These are phyloP conservation scores for Parambassis ranga DNA, from an alignment of 2,797 vertebrate species.

Conservation along the genomic window DNA sequence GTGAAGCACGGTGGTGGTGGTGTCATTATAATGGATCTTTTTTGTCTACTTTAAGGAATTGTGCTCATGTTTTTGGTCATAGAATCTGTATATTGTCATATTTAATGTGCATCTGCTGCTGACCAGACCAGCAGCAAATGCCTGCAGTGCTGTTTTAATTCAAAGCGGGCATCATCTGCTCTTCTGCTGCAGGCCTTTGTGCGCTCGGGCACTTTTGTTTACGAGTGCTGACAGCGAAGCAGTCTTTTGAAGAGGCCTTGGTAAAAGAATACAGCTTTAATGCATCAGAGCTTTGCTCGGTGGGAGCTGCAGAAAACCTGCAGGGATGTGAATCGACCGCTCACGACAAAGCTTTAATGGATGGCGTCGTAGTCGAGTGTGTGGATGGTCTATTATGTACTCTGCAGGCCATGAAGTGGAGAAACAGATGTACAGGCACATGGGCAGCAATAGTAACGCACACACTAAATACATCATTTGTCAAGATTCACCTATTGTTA, in stretches of 20 bases:
- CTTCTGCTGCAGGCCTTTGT: neutral
- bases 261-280: slow-evolving; percentile 13
- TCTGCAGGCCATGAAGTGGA: neutral
- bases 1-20: too few relatives aligned
- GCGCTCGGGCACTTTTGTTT: neutral
- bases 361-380: neutral
- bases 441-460: neutral
- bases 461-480: too few relatives aligned
- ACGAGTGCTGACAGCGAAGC: neutral
- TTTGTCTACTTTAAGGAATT: too few relatives aligned
- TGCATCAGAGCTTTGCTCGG: slow-evolving; percentile 8
- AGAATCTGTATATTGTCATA: too few relatives aligned
- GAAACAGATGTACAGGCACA: neutral
- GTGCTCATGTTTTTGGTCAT: too few relatives aligned
- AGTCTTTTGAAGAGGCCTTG: slow-evolving; percentile 15
- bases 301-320: neutral
- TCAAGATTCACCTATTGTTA: too few relatives aligned
- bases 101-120: too few relatives aligned
- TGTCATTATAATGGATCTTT: too few relatives aligned
- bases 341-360: neutral
- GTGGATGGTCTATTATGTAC: neutral
- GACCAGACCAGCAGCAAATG: too few relatives aligned
- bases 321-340: slow-evolving; percentile 19
- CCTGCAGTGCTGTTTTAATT: too few relatives aligned
- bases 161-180: too few relatives aligned